phyloP scores from a whole-genome alignment of 2,888 invertebrate species.

The Geophilus truncorum region DNA sequence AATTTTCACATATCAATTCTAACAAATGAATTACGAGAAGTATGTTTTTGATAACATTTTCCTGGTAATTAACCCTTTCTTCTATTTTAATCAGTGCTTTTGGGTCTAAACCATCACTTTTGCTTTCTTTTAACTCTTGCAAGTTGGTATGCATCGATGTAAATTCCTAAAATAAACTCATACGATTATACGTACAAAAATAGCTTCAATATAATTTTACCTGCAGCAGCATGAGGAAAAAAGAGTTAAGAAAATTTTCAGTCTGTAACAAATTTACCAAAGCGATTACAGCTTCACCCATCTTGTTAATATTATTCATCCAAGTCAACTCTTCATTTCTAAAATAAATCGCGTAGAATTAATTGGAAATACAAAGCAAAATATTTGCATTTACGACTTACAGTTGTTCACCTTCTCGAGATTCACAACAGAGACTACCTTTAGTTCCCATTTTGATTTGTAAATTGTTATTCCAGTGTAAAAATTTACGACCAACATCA shows the following conservation, averaged over 20 bases:
- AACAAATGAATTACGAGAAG: neutral
- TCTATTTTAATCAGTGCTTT: neutral
- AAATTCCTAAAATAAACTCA: too few relatives aligned
- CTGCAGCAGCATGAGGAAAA: neutral
- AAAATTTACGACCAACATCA: neutral
- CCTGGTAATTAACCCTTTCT: neutral
- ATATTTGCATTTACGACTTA: too few relatives aligned
- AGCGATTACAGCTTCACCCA: neutral
- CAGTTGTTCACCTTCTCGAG: neutral
- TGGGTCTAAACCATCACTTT: neutral
- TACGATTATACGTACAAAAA: too few relatives aligned
- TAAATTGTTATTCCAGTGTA: neutral
- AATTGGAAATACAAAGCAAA: too few relatives aligned
- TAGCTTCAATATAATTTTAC: neutral
- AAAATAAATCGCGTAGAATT: too few relatives aligned
- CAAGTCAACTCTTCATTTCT: neutral
- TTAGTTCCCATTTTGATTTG: neutral
- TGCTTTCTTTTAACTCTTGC: neutral
- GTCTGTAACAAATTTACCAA: neutral
- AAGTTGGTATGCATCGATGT: neutral
- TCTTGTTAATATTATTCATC: neutral
- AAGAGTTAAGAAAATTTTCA: neutral
- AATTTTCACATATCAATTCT: neutral
- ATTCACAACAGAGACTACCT: neutral
- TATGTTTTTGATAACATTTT: neutral